phyloP scores from a whole-genome alignment of 2,888 invertebrate genomes.

The Alloscopus bannaensis region DNA sequence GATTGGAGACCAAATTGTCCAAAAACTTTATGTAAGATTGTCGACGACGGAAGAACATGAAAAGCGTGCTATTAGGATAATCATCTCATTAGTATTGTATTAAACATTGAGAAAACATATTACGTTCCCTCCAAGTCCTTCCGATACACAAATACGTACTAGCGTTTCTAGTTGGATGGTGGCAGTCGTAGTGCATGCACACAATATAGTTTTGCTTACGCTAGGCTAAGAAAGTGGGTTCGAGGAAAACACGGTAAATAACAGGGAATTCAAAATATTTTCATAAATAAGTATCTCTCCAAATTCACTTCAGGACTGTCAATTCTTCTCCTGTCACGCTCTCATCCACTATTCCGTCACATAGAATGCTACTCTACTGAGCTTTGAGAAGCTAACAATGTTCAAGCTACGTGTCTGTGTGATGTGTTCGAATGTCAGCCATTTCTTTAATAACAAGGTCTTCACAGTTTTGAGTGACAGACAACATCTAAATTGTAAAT shows the following conservation, averaged over 20 bases:
- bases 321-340: neutral
- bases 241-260: neutral
- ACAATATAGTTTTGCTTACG: too few species aligned
- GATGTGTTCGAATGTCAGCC: neutral
- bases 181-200: neutral
- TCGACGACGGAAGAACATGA: too few species aligned
- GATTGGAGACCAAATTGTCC: too few species aligned
- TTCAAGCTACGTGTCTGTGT: neutral
- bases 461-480: slow-evolving; percentile 34
- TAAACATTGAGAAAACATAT: neutral
- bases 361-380: neutral
- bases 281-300: slow-evolving; percentile 9
- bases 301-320: slow-evolving; percentile 1
- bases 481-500: slow-evolving; percentile 47
- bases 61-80: neutral
- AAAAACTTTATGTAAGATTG: too few species aligned
- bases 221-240: neutral
- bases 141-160: too few species aligned
- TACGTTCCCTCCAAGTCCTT: too few species aligned
- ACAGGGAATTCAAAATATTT: slow-evolving; percentile 10
- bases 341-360: neutral
- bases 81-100: neutral
- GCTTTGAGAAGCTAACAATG: neutral
- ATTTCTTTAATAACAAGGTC: slow-evolving; percentile 15
- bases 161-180: neutral